Base-by-base conservation (phyloP, 53 echinoderm and acorn worm genomes). In the Actinopyga echinites region DNA sequence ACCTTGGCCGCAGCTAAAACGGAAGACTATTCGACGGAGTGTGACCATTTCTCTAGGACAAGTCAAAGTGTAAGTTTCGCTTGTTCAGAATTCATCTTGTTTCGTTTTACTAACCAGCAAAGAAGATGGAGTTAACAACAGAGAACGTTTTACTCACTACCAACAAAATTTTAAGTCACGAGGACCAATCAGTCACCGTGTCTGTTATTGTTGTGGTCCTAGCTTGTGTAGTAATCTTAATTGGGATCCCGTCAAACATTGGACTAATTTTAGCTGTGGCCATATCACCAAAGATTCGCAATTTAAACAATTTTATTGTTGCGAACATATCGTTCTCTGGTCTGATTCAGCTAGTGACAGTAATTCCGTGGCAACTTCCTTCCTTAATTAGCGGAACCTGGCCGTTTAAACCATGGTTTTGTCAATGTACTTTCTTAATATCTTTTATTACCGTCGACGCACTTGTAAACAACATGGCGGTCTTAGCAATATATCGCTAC, bases 381-480 rank as follows among this genome's bases (percentile, higher is more conserved):
- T 77, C 77, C 26, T 1, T 56, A 5, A 53, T 77, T n/a, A 77
- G 31, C 1, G 77, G 77, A 20, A 30, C n/a, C 2, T 77, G 77
- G 77, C 77, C 56, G 5, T 56, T 54, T 20, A 20, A 19, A 5
- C 30, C 17, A 21, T 56, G 77, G 77, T 77, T 77, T 32, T 77
- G 77, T 55, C 10, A 77, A 15, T 26, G 28, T 8, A 77, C 53
- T 0, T 77, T 77, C 30, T 30, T 77, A 31, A 32, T 77, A 8
- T 52, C 77, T 3, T 56, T 77, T 6, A 56, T 77, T 6, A 77
- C 77, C 11, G 56, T 77, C 13, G 77, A 77, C 32, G 77, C 54
- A 5, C 53, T 77, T 5, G 77, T 77, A 21, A 77, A 77, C 77
- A 77, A 77, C 29, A 77, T 77, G 77, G 56, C 56, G 28, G 52